Conservation (phyloP, 2,888 invertebrate genomes). For the Patella ulyssiponensis region DNA sequence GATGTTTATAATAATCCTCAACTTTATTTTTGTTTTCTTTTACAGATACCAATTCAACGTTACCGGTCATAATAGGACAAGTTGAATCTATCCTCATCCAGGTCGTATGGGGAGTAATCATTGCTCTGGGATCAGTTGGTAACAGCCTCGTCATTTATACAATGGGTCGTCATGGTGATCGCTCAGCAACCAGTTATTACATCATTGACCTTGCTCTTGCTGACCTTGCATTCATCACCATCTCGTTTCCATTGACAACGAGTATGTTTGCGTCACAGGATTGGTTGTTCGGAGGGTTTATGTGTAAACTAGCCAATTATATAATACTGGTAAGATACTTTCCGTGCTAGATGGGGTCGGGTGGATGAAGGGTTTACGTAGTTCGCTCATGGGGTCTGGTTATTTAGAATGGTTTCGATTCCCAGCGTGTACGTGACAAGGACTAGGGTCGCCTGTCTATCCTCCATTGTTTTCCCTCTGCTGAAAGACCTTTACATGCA, state of each 20-base stretch:
- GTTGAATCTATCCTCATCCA: conserved; percentile 45
- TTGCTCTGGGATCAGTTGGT: conserved; percentile 57
- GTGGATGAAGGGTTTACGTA: too few species aligned
- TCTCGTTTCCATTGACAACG: conserved; percentile 62
- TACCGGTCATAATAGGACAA: neutral
- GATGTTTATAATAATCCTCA: too few species aligned
- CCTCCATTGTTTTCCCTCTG: too few species aligned
- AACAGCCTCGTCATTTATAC: conserved; percentile 65
- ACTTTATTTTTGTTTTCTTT: neutral
- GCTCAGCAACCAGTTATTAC: conserved; percentile 64
- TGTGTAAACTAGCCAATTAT: conserved; percentile 64
- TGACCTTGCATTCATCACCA: conserved; percentile 63
- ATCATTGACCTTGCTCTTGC: conserved; percentile 66
- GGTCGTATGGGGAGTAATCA: conserved; percentile 54
- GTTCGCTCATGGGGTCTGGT: too few species aligned
- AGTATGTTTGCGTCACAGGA: conserved; percentile 51
- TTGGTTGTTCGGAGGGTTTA: conserved; percentile 60
- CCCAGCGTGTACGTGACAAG: too few species aligned
- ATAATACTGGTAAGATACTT: conserved; percentile 64
- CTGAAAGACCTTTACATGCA: too few species aligned
- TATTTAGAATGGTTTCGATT: too few species aligned
- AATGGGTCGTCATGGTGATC: conserved; percentile 58
- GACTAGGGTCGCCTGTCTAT: too few species aligned
- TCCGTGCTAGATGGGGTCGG: neutral
- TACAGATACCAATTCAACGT: neutral